A percentile compares a stretch with the other conserved stretches of the same genome.
These are phyloP conservation scores for Drosophila azteca DNA, from an alignment of 1,140 invertebrate species.

Conservation along the genomic window DNA sequence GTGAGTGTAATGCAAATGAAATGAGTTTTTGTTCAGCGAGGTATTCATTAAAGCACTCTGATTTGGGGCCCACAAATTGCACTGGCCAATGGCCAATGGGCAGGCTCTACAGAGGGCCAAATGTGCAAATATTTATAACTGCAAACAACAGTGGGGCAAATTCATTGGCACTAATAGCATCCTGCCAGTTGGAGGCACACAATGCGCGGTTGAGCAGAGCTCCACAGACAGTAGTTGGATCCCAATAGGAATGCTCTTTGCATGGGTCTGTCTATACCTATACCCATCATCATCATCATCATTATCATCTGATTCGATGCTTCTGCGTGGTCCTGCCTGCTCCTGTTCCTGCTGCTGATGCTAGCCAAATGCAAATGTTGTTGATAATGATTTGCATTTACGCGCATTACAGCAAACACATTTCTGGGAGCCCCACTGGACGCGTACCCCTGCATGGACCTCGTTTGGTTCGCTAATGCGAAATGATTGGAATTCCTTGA, in stretches of 20 bases:
- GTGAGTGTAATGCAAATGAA: slow-evolving; percentile 49
- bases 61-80: slow-evolving; percentile 47
- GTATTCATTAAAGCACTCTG: slow-evolving; percentile 45
- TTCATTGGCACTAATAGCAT: slow-evolving; percentile 69
- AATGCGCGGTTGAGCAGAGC: too few species aligned
- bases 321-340: neutral
- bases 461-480: slow-evolving; percentile 53
- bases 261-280: too few species aligned
- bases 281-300: too few species aligned
- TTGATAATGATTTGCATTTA: slow-evolving; percentile 79
- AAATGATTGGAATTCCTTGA: slow-evolving; percentile 61
- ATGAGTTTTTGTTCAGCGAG: slow-evolving; percentile 38
- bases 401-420: slow-evolving; percentile 47
- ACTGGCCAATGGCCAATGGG: slow-evolving; percentile 27
- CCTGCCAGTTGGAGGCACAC: slow-evolving; percentile 12
- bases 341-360: neutral
- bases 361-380: slow-evolving; percentile 61
- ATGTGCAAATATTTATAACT: slow-evolving; percentile 73
- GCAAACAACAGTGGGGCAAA: slow-evolving; percentile 46
- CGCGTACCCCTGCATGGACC: slow-evolving; percentile 8
- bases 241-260: slow-evolving; percentile 32
- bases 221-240: slow-evolving; percentile 4
- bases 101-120: slow-evolving; percentile 35
- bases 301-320: too few species aligned
- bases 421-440: slow-evolving; percentile 18